phyloP scores from a whole-genome alignment of 1,140 invertebrate species.

The Drosophila willistoni region DNA sequence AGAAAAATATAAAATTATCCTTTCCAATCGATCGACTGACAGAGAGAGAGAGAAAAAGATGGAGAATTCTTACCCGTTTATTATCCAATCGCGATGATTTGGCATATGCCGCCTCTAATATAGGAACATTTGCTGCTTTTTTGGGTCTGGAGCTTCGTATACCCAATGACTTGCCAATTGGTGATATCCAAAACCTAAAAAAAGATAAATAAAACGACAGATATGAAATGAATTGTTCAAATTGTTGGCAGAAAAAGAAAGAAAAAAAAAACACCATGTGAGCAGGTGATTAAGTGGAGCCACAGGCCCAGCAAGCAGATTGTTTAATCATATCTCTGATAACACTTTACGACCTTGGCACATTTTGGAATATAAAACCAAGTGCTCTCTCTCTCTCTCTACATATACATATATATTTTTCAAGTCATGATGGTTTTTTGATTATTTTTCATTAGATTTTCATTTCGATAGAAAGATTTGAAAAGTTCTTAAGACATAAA shows the following conservation, averaged over 20 bases:
- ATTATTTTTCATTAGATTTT: background rate
- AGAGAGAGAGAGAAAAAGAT: too few species aligned
- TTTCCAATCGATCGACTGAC: background rate
- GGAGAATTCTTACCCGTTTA: slow-evolving; percentile 88
- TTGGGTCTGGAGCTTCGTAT: slow-evolving; percentile 91
- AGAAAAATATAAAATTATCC: background rate
- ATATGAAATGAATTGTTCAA: background rate
- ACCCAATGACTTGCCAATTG: slow-evolving; percentile 89
- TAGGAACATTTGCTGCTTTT: slow-evolving; percentile 87
- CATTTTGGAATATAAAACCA: background rate
- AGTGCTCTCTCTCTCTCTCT: too few species aligned
- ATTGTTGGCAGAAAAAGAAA: background rate
- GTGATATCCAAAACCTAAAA: slow-evolving; percentile 90
- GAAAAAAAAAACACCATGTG: background rate
- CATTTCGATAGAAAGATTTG: too few species aligned
- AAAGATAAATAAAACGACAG: slow-evolving; percentile 39
- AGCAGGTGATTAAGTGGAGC: background rate
- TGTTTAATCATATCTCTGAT: slow-evolving; percentile 1
- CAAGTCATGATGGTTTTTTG: background rate
- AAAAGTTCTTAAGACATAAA: background rate
- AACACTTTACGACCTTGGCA: slow-evolving; percentile 1
- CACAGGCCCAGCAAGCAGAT: too few species aligned
- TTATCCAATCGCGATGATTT: slow-evolving; percentile 88
- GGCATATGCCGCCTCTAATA: slow-evolving; percentile 89
- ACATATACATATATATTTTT: background rate